phyloP scores from a whole-genome alignment of 2,113 vertebrate genomes.

The Hystrix brachyura region DNA sequence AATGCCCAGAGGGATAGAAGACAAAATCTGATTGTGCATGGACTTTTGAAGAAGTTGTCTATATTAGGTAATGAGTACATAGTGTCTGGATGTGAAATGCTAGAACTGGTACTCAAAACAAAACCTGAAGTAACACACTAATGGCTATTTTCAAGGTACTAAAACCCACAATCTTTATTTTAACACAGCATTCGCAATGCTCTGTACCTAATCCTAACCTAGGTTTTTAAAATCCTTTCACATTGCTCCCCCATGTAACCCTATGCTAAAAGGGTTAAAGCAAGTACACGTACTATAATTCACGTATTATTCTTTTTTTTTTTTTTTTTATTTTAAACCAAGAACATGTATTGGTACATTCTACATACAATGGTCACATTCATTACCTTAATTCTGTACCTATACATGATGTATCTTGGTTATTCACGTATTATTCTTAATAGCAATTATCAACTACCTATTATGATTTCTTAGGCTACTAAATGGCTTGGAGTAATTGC shows the following conservation, averaged over 20 bases:
- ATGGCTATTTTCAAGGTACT: background rate
- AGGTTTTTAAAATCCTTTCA: background rate
- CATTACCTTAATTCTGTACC: too few relatives aligned
- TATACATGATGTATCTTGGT: too few relatives aligned
- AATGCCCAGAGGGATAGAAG: background rate
- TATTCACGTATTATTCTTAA: background rate
- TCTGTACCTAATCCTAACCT: background rate
- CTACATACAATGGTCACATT: too few relatives aligned
- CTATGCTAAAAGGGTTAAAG: background rate
- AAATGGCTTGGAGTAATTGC: background rate
- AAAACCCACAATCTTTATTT: background rate
- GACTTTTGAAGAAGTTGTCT: background rate
- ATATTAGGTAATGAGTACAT: background rate
- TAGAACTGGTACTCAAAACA: background rate
- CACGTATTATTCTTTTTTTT: background rate
- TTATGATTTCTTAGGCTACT: background rate
- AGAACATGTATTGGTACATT: too few relatives aligned
- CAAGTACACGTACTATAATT: background rate
- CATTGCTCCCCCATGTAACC: background rate
- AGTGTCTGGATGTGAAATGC: background rate
- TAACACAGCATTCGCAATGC: background rate
- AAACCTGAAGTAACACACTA: background rate
- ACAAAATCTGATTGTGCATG: background rate
- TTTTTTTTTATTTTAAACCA: too few relatives aligned
- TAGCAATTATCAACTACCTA: background rate